Evolutionary conservation across 2,113 vertebrate species (phyloP).

Genomic region (Callionymus lyra): DNA sequence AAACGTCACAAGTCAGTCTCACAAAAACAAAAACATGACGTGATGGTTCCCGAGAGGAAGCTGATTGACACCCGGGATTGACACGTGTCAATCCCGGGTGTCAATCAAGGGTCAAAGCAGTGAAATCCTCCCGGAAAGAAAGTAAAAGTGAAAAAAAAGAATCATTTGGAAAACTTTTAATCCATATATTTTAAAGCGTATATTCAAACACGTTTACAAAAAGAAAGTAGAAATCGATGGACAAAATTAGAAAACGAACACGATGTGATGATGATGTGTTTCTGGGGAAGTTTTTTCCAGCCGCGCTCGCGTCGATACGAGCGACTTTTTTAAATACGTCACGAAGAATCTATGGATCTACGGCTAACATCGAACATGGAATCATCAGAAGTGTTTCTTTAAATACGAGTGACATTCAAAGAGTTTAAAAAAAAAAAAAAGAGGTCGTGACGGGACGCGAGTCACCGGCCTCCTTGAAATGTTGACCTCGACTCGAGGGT

Average conservation of each 20-base stretch:
- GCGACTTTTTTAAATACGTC: conserved; percentile 13
- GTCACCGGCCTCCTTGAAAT: conserved; percentile 15
- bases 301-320: conserved; percentile 20
- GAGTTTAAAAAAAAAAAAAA: conserved; percentile 15
- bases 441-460: conserved; percentile 9
- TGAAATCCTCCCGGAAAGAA: conserved; percentile 22
- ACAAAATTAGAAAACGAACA: conserved; percentile 27
- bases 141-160: conserved; percentile 41
- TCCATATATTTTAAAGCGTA: conserved; percentile 54
- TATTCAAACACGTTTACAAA: conserved; percentile 50
- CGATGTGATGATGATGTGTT: conserved; percentile 20
- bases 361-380: conserved; percentile 35
- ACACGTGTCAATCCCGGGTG: too few relatives aligned
- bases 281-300: conserved; percentile 38
- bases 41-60: too few relatives aligned
- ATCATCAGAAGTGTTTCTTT: conserved; percentile 40
- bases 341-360: conserved; percentile 10
- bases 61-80: too few relatives aligned
- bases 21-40: too few relatives aligned
- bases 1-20: too few relatives aligned
- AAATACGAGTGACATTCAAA: conserved; percentile 42
- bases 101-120: too few relatives aligned
- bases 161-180: conserved; percentile 46
- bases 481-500: not conserved
- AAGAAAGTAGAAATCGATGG: conserved; percentile 37